Percentiles rank a stretch among this genome's conserved stretches.
phyloP scores from a whole-genome alignment of 2,797 vertebrate genomes.

The Danio jaintianensis region DNA sequence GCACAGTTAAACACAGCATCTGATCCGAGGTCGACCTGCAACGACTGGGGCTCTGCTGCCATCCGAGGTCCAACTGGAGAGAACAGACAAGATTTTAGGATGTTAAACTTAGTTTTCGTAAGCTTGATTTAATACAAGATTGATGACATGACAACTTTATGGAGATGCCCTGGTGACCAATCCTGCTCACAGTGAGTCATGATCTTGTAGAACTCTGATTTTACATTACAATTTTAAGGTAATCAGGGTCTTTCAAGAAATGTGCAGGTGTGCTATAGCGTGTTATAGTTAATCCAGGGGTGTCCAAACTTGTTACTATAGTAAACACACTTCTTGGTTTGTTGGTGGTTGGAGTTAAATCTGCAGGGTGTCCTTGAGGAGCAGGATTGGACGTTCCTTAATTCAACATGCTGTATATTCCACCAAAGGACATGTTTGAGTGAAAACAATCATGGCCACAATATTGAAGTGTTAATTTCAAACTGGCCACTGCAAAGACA shows the following conservation, averaged over 20 bases:
- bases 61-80: slow-evolving; percentile 92
- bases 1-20: slow-evolving; percentile 95
- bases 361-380: no score
- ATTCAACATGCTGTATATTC: no score
- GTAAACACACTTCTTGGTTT: no score
- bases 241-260: background rate
- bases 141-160: background rate
- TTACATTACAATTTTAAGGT: background rate
- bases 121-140: background rate
- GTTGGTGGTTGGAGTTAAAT: no score
- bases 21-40: slow-evolving; percentile 94
- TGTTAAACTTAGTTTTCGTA: background rate
- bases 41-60: slow-evolving; percentile 92
- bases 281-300: background rate
- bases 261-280: background rate
- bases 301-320: no score
- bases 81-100: slow-evolving; percentile 6
- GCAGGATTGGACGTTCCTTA: no score
- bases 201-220: background rate
- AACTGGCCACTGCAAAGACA: no score
- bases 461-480: no score
- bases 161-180: background rate
- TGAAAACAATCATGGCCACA: no score
- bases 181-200: background rate
- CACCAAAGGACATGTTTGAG: no score